phyloP scores from a whole-genome alignment of 2,888 invertebrate genomes.

The Mimas tiliae region DNA sequence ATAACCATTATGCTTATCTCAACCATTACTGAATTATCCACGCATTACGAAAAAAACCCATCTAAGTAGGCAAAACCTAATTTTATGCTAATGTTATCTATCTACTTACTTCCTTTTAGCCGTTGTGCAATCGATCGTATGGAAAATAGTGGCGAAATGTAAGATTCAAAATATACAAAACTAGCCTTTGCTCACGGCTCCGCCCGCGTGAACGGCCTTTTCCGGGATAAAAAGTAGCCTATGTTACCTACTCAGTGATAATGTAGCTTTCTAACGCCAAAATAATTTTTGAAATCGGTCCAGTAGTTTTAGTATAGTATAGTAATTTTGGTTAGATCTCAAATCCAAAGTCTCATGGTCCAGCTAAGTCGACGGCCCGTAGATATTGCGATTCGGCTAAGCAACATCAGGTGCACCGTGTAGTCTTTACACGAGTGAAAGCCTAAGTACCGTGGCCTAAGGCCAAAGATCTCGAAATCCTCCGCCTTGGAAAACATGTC shows the following conservation, averaged over 20 bases:
- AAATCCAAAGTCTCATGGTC: neutral
- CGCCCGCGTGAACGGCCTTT: too few species aligned
- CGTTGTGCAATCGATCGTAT: neutral
- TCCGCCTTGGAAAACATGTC: neutral
- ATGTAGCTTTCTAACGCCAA: too few species aligned
- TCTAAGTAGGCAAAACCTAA: neutral
- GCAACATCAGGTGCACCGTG: neutral
- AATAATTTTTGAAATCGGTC: too few species aligned
- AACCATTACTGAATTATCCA: constrained; percentile 19
- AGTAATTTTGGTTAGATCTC: too few species aligned
- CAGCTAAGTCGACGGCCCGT: too few species aligned
- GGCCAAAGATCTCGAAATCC: constrained; percentile 16
- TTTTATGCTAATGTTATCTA: constrained; percentile 15
- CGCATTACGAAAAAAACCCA: constrained; percentile 7
- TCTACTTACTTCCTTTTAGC: neutral
- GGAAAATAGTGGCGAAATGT: too few species aligned
- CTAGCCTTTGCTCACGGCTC: too few species aligned
- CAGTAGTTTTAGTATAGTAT: too few species aligned
- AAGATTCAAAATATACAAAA: too few species aligned
- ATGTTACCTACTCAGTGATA: too few species aligned
- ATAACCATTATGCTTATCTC: neutral
- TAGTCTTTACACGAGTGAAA: constrained; percentile 9
- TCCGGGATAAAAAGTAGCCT: too few species aligned
- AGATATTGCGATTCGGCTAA: neutral
- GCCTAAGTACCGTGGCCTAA: too few species aligned